A percentile compares a stretch with the other conserved stretches of the same genome.
phyloP scores from a whole-genome alignment of 2,888 invertebrate genomes.

The Amiota mariae region DNA sequence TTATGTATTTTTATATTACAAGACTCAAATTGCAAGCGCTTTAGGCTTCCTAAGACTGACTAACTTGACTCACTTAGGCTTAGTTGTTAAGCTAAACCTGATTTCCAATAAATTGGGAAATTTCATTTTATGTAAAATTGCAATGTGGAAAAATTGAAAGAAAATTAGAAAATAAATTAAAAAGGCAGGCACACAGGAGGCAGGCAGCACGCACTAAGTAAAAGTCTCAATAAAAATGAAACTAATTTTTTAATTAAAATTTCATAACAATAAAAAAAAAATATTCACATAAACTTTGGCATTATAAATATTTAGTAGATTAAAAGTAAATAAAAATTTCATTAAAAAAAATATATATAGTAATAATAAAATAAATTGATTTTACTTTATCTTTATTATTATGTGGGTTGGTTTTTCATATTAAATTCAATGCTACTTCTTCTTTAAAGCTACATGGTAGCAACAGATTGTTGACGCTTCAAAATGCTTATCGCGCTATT shows the following conservation, averaged over 20 bases:
- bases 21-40: too few relatives aligned
- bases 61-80: too few relatives aligned
- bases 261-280: not conserved
- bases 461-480: too few relatives aligned
- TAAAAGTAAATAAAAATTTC: not conserved
- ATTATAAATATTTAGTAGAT: not conserved
- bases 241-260: not conserved
- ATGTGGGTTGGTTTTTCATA: conserved; percentile 10
- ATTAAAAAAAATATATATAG: not conserved
- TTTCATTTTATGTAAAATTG: not conserved
- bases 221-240: not conserved
- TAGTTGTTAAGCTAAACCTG: too few relatives aligned
- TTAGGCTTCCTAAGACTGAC: too few relatives aligned
- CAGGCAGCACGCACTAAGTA: not conserved
- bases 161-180: not conserved
- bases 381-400: not conserved
- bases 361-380: not conserved
- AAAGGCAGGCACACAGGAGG: not conserved
- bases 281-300: not conserved
- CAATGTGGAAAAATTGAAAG: not conserved
- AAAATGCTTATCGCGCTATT: not conserved
- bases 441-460: not conserved
- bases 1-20: too few relatives aligned
- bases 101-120: too few relatives aligned
- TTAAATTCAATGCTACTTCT: not conserved